Evolutionary conservation across 2,888 invertebrate species (phyloP).

Genomic region (Idaea straminata): DNA sequence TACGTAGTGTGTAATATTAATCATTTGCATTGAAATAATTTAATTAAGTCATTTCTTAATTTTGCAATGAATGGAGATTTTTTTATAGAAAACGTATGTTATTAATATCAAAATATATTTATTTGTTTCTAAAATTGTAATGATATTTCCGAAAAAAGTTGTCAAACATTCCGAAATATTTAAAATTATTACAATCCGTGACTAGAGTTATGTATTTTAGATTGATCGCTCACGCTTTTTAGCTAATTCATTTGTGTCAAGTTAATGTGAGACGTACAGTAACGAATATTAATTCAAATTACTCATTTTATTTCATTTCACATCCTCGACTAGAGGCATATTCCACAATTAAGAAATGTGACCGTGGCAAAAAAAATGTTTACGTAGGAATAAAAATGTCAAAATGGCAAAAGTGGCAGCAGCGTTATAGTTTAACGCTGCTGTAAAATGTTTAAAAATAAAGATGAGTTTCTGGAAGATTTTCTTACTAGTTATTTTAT

Average conservation of each 20-base stretch:
- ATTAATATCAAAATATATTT: background rate
- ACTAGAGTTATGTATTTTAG: background rate
- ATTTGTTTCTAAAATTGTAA: background rate
- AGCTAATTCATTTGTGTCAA: background rate
- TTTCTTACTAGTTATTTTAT: too few relatives aligned
- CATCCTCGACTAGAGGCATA: background rate
- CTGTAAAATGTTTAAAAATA: too few relatives aligned
- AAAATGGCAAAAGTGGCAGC: too few relatives aligned
- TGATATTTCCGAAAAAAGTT: background rate
- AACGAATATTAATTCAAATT: background rate
- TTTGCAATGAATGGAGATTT: background rate
- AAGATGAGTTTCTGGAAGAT: too few relatives aligned
- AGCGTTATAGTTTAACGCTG: too few relatives aligned
- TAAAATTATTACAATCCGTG: background rate
- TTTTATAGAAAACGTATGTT: background rate
- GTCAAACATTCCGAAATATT: background rate
- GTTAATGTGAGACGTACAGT: background rate
- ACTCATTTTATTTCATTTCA: background rate
- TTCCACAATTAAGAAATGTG: background rate
- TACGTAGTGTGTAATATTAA: background rate
- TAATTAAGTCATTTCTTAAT: background rate
- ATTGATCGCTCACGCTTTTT: background rate
- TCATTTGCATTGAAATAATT: background rate
- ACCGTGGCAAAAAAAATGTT: too few relatives aligned
- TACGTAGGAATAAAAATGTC: too few relatives aligned